Percentiles rank a stretch among this genome's conserved stretches.
Conservation (phyloP, 2,888 invertebrate genomes). For the Griposia aprilina region DNA sequence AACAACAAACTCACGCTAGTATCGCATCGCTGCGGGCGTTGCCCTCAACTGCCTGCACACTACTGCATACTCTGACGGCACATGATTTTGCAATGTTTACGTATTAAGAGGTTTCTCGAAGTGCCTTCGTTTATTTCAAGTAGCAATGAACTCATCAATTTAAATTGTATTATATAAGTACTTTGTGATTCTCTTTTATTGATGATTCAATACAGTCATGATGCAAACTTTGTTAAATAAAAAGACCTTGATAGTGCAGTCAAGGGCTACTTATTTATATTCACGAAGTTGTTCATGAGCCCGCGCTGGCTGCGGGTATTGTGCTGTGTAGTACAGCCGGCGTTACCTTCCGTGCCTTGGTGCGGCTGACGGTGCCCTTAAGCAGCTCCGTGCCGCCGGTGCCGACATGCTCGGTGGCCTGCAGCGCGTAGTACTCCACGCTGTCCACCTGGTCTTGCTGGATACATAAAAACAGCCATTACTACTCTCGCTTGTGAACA, state of each 20-base stretch:
- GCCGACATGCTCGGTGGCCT: slow-evolving; percentile 91
- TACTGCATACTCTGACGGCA: background rate
- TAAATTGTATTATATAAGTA: background rate
- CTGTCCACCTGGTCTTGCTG: slow-evolving; percentile 92
- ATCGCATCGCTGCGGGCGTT: no score
- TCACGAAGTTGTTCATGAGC: background rate
- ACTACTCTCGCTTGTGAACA: background rate
- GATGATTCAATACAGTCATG: background rate
- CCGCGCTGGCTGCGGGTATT: background rate
- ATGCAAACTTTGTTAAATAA: background rate
- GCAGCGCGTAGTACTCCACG: slow-evolving; percentile 92
- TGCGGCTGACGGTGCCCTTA: slow-evolving; percentile 87
- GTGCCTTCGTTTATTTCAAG: background rate
- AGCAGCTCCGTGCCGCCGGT: slow-evolving; percentile 89
- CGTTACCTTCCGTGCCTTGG: slow-evolving; percentile 88
- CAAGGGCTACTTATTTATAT: background rate
- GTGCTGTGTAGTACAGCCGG: background rate
- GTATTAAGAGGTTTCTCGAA: background rate
- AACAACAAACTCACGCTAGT: slow-evolving; percentile 55
- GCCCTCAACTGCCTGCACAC: background rate
- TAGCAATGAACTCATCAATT: background rate
- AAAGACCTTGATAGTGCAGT: no score
- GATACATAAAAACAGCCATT: slow-evolving; percentile 47
- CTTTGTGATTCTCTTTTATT: background rate
- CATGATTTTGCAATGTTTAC: background rate